Percentiles rank a stretch among this genome's conserved stretches.
Evolutionary conservation across 2,113 vertebrate species (phyloP).

Genomic region (Hippocampus zosterae): DNA sequence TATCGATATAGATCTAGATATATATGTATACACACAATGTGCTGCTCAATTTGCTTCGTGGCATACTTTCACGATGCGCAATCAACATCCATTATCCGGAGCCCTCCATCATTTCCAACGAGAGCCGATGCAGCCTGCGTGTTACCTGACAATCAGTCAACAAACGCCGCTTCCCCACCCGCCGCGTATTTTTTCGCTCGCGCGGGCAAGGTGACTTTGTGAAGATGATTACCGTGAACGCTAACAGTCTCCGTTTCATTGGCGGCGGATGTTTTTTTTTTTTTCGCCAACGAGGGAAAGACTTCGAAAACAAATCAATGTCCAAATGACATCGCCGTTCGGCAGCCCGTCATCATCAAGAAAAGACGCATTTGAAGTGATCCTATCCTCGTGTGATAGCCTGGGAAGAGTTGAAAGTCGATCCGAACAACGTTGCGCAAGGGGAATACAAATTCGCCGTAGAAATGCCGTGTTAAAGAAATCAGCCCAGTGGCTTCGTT

Average conservation of each 20-base stretch:
- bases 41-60: not conserved
- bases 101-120: not conserved
- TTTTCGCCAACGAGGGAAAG: slow-evolving; percentile 13
- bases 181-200: slow-evolving; percentile 41
- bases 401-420: not conserved
- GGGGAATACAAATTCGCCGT: not conserved
- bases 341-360: not conserved
- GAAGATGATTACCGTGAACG: slow-evolving; percentile 26
- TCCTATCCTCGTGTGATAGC: not conserved
- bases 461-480: slow-evolving; percentile 6
- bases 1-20: too few species aligned
- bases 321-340: slow-evolving; percentile 12
- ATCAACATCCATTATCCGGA: not conserved
- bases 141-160: slow-evolving; percentile 28
- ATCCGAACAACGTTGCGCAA: not conserved
- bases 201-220: slow-evolving; percentile 52
- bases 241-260: slow-evolving; percentile 24
- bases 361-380: slow-evolving; percentile 1
- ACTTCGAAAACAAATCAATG: slow-evolving; percentile 30
- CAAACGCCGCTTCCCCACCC: slow-evolving; percentile 9
- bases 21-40: too few species aligned
- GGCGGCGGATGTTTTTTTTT: slow-evolving; percentile 30
- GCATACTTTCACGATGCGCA: not conserved
- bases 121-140: slow-evolving; percentile 7
- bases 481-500: slow-evolving; percentile 8